Base-by-base conservation (phyloP, 2,113 vertebrate genomes). In the Nansenia antarctica region DNA sequence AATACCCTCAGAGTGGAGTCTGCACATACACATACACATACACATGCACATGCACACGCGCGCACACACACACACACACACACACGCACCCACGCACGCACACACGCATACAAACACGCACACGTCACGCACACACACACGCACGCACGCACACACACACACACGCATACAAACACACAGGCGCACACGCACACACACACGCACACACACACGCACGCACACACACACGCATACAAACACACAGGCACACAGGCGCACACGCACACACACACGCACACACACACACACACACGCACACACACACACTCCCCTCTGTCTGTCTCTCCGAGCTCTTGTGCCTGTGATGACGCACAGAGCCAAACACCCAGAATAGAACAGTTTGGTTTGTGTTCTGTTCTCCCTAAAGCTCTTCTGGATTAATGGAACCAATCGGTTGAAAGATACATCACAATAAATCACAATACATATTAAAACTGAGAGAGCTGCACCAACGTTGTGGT, bases 311-410 rank as follows among this genome's bases (percentile, higher is more conserved):
- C 45, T 67, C 57, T 52, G 62, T 63, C 47, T 57, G 67, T 78
- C 74, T 74, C 35, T 24, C 76, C 77, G 80, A 73, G 79, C 81
- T 79, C 64, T 65, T 83, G 65, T 72, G 61, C 77, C 74, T 79
- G 74, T 73, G 77, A 30, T 87, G 86, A 87, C 74, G 80, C 82
- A 81, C 80, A 39, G 30, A 86, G 74, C 77, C 67, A 80, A 82
- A 70, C 24, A 58, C 78, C 77, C 72, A 69, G 81, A 88, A 89
- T 84, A 85, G 82, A 85, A 79, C 62, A 69, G 77, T 82, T 81
- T 69, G 63, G 60, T 77, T n/a, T 69, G 72, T 62, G 67, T 81
- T 76, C 70, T 18, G 54, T 30, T 57, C 27, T 57, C 64, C 69
- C 35, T 72, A 58, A 68, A 77, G 69, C 67, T 65, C 77, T 78